Base-by-base conservation (phyloP, 2,113 vertebrate genomes). In the Amblyornis subalaris region DNA sequence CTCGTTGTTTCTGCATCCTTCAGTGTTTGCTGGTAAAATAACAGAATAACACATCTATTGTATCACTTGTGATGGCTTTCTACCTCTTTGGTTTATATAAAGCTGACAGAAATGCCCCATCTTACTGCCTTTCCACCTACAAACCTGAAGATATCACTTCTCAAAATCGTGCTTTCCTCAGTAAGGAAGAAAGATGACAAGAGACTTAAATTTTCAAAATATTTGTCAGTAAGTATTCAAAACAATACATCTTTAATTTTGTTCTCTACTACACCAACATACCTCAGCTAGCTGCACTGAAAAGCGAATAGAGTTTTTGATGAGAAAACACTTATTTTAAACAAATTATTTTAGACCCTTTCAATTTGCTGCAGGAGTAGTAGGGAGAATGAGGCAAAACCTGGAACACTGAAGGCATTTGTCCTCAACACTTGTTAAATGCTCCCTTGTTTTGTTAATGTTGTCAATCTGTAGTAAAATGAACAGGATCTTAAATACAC, bases 391-490 rank as follows among this genome's bases (percentile, higher is more conserved):
- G 24, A 87, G 44, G 50, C 42, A 76, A 85, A 90, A 67, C 35
- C 33, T 73, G 42, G 53, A 93, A 84, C 60, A 60, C n/a, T 76
- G 62, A 88, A 88, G 71, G 73, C 13, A 1, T 50, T 93, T 82
- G 40, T 76, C 66, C 75, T 77, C 55, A 86, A 60, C 3, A 10
- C 70, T 75, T 89, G 47, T 72, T 85, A 90, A 90, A 77, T 25
- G 48, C 67, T 94, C 53, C 44, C 36, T 90, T 90, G 62, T 77
- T 95, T 53, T 51, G 31, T 26, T 89, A 75, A 38, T 18, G 74
- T 89, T 78, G 31, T 71, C 65, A 87, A 71, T 66, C 79, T 94
- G 76, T 81, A 93, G 83, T 54, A 90, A 94, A 93, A 95, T 85
- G 54, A 88, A 87, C 77, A 72, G 51, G 71, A 80, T n/a, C 44